phyloP scores from a whole-genome alignment of 2,113 vertebrate genomes.

The Calyptomena viridis region DNA sequence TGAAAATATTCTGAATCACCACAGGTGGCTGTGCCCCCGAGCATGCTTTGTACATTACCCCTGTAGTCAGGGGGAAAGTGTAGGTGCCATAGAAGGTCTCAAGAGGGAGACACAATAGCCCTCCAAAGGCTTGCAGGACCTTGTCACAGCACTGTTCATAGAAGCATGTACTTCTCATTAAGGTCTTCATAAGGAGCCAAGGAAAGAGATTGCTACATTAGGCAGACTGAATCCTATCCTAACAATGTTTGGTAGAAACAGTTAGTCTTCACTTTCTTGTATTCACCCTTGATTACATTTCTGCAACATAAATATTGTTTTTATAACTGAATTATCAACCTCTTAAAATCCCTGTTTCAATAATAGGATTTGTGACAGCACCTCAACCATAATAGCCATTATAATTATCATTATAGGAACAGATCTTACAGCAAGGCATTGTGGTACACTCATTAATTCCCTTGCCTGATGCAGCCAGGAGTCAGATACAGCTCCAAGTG shows the following conservation, averaged over 20 bases:
- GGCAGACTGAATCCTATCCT: not conserved
- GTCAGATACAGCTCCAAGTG: slow-evolving; percentile 42
- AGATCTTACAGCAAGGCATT: not conserved
- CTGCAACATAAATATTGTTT: not conserved
- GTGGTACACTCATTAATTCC: slow-evolving; percentile 59
- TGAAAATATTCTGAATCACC: not conserved
- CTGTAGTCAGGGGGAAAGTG: not conserved
- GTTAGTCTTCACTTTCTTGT: not conserved
- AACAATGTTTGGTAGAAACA: not conserved
- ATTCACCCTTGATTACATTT: not conserved
- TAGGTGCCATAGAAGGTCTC: not conserved
- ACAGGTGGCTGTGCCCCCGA: not conserved
- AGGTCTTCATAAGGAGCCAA: not conserved
- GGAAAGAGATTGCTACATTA: not conserved
- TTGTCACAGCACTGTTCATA: accelerated
- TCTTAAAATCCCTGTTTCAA: slow-evolving; percentile 30
- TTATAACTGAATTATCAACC: not conserved
- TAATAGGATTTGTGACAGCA: slow-evolving; percentile 37
- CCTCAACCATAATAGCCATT: not conserved
- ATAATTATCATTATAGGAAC: slow-evolving; percentile 49
- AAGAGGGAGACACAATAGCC: not conserved
- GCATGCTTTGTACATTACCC: accelerated
- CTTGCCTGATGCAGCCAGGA: slow-evolving; percentile 11
- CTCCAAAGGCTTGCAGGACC: not conserved
- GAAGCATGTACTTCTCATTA: not conserved